These are phyloP conservation scores for Diachrysia chrysitis DNA, from an alignment of 2,888 invertebrate species.

Conservation along the genomic window DNA sequence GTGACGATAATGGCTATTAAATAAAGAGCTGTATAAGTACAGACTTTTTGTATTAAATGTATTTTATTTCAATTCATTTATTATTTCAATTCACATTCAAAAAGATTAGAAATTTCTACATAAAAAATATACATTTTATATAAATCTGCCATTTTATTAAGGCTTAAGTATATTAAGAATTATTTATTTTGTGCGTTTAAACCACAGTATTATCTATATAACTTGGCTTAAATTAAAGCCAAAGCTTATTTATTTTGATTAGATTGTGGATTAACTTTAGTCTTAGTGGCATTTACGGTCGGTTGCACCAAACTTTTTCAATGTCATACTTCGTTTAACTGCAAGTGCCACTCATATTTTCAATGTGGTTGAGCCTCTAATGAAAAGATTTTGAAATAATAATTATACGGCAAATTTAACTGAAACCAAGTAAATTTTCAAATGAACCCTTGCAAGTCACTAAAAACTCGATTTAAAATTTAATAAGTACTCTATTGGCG, in stretches of 20 bases:
- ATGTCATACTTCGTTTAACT: slow-evolving; percentile 6
- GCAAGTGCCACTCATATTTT: background rate
- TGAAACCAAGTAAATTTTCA: background rate
- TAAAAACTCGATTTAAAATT: too few relatives aligned
- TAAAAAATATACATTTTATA: slow-evolving; percentile 10
- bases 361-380: background rate
- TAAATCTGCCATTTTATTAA: slow-evolving; percentile 19
- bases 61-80: too few relatives aligned
- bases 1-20: too few relatives aligned
- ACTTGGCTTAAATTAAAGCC: slow-evolving; percentile 34
- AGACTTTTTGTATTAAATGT: background rate
- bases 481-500: too few relatives aligned
- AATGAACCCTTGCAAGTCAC: too few relatives aligned
- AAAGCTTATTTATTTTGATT: slow-evolving; percentile 51
- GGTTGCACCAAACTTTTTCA: slow-evolving; percentile 49
- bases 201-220: slow-evolving; percentile 44
- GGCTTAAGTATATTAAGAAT: slow-evolving; percentile 30
- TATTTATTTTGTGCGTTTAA: slow-evolving; percentile 39
- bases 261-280: slow-evolving; percentile 51
- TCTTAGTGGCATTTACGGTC: slow-evolving; percentile 47
- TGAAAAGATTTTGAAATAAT: background rate
- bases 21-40: background rate
- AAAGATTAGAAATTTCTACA: background rate
- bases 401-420: background rate
- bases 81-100: too few relatives aligned